Evolutionary conservation across 2,888 invertebrate genomes (phyloP), one percentile per base, ranked within the genome.

Genomic region (Drosophila aldrichi): DNA sequence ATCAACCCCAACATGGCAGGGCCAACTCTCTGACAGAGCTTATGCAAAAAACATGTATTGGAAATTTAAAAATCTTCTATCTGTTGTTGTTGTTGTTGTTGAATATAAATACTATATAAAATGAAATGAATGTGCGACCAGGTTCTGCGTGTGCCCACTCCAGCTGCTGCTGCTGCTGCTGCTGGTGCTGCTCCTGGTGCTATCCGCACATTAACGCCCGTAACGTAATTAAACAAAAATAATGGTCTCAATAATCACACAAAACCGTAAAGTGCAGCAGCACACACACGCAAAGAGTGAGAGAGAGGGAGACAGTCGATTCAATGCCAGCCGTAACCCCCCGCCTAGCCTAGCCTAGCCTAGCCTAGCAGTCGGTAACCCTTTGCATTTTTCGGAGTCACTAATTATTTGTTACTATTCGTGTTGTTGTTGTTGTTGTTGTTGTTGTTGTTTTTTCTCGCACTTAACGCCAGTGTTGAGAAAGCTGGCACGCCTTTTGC

Each of bases 161-260:
- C 51, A 12, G 18, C 32, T 18, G 25, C 29, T 22, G 12, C 49
- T 22, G 63, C 38, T 62, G 46, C 62, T 63, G n/a, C n/a, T n/a
- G 34, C 18, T 52, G 43, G 7, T 68, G 18, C 38, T 38, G 57
- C 0, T 73, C 51, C 66, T 83, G 74, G 67, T 78, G 76, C 80
- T 77, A 65, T 85, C 79, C 70, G 74, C 83, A 80, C 88, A 86
- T 88, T 87, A 87, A 89, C 82, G 88, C 81, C 84, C 87, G 87
- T 87, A 87, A 87, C 87, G 87, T 89, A 89, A 88, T 88, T 89
- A 88, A 87, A 88, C 85, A 88, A 89, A 88, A 88, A 88, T 88
- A 88, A 88, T 88, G 87, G 86, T 85, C 81, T 86, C 89, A 88
- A 88, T 88, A 88, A 88, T 88, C 79, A 82, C 76, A 74, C 79